phyloP scores from a whole-genome alignment of 2,888 invertebrate genomes.

The Apomyelois bistriatella region DNA sequence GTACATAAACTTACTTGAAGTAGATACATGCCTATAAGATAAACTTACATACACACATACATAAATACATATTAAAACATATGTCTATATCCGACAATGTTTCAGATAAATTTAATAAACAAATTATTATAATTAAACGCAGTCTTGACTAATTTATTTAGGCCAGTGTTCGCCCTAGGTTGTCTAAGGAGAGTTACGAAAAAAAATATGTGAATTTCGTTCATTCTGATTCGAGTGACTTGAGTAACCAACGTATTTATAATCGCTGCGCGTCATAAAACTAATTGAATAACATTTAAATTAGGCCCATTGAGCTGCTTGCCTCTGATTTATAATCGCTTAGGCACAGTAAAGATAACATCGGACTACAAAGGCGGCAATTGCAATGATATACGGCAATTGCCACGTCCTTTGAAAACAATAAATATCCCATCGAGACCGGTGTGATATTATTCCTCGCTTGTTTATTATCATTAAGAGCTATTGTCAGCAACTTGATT shows the following conservation, averaged over 20 bases:
- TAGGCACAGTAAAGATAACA: constrained; percentile 57
- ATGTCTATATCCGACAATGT: too few relatives aligned
- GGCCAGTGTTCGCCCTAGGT: too few relatives aligned
- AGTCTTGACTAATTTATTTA: too few relatives aligned
- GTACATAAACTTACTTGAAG: too few relatives aligned
- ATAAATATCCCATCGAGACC: constrained; percentile 67
- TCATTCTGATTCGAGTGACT: not conserved
- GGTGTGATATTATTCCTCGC: constrained; percentile 71
- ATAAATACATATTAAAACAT: too few relatives aligned
- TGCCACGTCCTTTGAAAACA: constrained; percentile 70
- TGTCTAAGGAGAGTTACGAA: too few relatives aligned
- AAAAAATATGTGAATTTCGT: too few relatives aligned
- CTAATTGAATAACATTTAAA: constrained; percentile 38
- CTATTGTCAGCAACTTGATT: constrained; percentile 67
- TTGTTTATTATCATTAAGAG: constrained; percentile 70
- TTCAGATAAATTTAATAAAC: too few relatives aligned
- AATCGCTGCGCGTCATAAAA: constrained; percentile 27
- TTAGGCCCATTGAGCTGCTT: constrained; percentile 36
- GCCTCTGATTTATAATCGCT: constrained; percentile 50
- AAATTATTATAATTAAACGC: too few relatives aligned
- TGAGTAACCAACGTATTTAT: not conserved
- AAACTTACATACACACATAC: too few relatives aligned
- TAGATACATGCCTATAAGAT: too few relatives aligned
- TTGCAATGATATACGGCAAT: constrained; percentile 75
- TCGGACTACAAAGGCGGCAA: constrained; percentile 75